Base-by-base conservation (phyloP, 1,140 invertebrate species). In the Drosophila navojoa region DNA sequence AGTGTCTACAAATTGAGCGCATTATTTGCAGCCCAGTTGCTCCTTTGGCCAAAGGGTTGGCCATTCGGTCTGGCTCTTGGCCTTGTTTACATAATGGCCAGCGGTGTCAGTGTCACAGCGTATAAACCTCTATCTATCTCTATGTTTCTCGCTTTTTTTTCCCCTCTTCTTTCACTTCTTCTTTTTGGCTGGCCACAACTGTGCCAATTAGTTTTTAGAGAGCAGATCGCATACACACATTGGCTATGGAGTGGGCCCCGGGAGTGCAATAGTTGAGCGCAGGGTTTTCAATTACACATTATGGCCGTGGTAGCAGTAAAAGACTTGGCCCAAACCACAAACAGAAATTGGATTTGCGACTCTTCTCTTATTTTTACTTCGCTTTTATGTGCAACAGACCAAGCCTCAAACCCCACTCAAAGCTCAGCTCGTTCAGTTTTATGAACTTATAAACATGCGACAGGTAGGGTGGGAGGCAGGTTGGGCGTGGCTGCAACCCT, bases 231-330 rank as follows among this genome's bases (percentile, higher is more conserved):
- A 22, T 22, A 50, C 57, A 40, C 60, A 59, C 44, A 58, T 55
- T 45, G 60, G 47, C 69, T 40, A 9, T 35, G 44, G 25, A 42
- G 25, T 3, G 50, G 9, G 50, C 27, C 87, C 82, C 87, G 25
- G 25, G 87, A 71, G 87, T 81, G 71, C 82, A 77, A 90, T 90
- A 72, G 66, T 45, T 11, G n/a, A 76, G 70, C 49, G 67, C 80
- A 84, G 87, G 87, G 87, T 90, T 90, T 90, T 90, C 87, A 90
- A 90, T 90, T 90, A 90, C 87, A 90, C 82, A 90, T 90, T 90
- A 90, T 90, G 81, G 75, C 70, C 71, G 77, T 63, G 58, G 50
- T 62, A 55, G 62, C 77, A 73, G 78, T 76, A 85, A 87, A 87
- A 89, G 59, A 69, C 40, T 68, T 68, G 64, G 32, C 45, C 47